Percentiles rank a stretch among this genome's conserved stretches.
These are phyloP conservation scores for Acanthopleura granulata DNA, from an alignment of 2,888 invertebrate genomes.

Conservation along the genomic window DNA sequence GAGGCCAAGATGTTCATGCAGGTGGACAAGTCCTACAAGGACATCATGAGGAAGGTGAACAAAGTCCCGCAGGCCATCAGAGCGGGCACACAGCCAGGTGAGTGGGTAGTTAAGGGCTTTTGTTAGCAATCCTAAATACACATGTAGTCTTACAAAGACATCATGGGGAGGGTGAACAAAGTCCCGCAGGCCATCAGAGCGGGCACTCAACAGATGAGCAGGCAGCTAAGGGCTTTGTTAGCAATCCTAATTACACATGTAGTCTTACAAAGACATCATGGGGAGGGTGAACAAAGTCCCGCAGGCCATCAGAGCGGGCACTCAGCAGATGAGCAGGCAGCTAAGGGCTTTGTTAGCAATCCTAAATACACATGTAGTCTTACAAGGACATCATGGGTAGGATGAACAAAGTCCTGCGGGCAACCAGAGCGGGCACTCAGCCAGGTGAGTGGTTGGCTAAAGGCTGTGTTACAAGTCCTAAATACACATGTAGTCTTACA, in stretches of 20 bases:
- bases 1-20: slow-evolving; percentile 74
- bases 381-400: slow-evolving; percentile 91
- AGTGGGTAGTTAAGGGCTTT: no score
- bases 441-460: slow-evolving; percentile 72
- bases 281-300: slow-evolving; percentile 82
- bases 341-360: no score
- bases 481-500: no score
- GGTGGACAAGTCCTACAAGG: slow-evolving; percentile 92
- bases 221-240: no score
- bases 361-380: no score
- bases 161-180: slow-evolving; percentile 86
- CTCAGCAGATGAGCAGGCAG: slow-evolving; percentile 72
- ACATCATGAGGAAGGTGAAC: slow-evolving; percentile 85
- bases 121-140: no score
- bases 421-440: slow-evolving; percentile 84
- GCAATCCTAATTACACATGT: no score
- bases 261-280: slow-evolving; percentile 91
- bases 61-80: slow-evolving; percentile 84
- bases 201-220: slow-evolving; percentile 75
- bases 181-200: slow-evolving; percentile 83
- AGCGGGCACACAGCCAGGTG: slow-evolving; percentile 79
- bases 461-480: no score
- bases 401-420: slow-evolving; percentile 81
- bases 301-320: slow-evolving; percentile 84
- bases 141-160: slow-evolving; percentile 91